Base-by-base conservation (phyloP, 2,888 invertebrate species). In the Venustoraphidia nigricollis region DNA sequence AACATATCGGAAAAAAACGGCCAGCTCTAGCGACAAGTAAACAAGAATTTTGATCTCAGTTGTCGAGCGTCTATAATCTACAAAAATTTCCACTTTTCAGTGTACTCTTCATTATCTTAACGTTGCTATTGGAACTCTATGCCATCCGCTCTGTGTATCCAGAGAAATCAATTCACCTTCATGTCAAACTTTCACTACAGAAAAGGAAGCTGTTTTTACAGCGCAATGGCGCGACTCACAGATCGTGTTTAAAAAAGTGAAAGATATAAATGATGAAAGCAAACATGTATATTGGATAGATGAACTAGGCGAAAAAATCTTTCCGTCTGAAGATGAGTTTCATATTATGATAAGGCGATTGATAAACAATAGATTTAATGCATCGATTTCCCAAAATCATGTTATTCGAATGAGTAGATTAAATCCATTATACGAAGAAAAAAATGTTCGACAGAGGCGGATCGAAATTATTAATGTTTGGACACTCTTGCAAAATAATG, bases 401-500 rank as follows among this genome's bases (percentile, higher is more conserved):
- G 66, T 73, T 9, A 62, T 68, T 49, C 66, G 69, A 55, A 61
- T 78, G 43, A 63, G 67, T 2, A 65, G 69, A 45, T 61, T 75
- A 40, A 67, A 69, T 48, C 66, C 70, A 52, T 66, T 66, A 38
- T 66, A 68, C 35, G 61, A 67, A 47, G 69, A 71, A 50, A 64
- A 61, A 36, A 65, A 68, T 44, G 51, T 58, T 2, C 52, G 55
- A 8, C 63, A 62, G 44, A 62, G 73, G 39, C 65, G 66, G 40
- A 60, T 65, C 17, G 77, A 77, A 61, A 76, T 78, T 70, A 72
- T 74, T 52, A 76, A 76, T 59, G 62, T 80, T 6, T 80, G 79
- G 79, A 64, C 71, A 39, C 63, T 83, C 27, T 57, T 79, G 1
- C 76, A 79, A 58, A 78, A 81, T 56, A 76, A 78, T 59, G 83